A percentile compares a stretch with the other conserved stretches of the same genome.
Conservation (phyloP, 2,797 vertebrate species). For the Protosalanx chinensis region DNA sequence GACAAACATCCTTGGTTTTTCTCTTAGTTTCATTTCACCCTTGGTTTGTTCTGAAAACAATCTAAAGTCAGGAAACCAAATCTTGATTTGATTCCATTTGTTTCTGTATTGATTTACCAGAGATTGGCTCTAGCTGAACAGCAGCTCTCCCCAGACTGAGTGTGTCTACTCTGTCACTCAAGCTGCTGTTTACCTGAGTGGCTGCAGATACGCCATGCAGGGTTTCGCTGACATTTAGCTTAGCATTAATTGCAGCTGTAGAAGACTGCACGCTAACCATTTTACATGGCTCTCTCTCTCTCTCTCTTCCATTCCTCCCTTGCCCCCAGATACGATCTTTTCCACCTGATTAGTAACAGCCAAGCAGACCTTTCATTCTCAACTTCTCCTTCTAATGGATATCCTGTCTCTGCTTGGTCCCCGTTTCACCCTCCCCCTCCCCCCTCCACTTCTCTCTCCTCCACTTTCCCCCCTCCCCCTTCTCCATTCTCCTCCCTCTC, state of each 20-base stretch:
- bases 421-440: background rate
- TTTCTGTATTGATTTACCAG: background rate
- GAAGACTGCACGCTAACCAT: no score
- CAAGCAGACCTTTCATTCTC: no score
- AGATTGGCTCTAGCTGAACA: background rate
- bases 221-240: background rate
- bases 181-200: background rate
- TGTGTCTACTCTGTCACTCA: background rate
- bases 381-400: no score
- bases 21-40: background rate
- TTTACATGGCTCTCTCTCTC: background rate
- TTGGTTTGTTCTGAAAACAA: background rate
- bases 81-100: background rate
- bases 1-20: constrained; percentile 1
- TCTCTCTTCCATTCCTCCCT: background rate
- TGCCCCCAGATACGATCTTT: no score
- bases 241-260: no score
- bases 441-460: background rate
- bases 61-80: background rate
- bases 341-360: no score
- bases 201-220: background rate
- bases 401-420: no score
- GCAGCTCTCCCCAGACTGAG: background rate
- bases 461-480: background rate
- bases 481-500: no score